These are phyloP conservation scores for Zaprionus camerounensis DNA, from an alignment of 1,140 invertebrate genomes.

Conservation along the genomic window DNA sequence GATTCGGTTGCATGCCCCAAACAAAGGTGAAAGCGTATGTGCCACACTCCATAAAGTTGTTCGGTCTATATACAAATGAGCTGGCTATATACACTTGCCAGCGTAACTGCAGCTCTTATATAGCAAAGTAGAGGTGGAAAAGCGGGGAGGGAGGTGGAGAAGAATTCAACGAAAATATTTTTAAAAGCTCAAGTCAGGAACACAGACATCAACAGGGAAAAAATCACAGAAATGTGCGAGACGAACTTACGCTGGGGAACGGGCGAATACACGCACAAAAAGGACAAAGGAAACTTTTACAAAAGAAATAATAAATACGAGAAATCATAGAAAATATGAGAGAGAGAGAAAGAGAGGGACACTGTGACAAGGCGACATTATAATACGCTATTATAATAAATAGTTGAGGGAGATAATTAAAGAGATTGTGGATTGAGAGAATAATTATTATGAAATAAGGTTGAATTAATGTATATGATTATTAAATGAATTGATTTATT, in stretches of 20 bases:
- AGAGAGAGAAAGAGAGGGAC: neutral
- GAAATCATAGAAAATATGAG: neutral
- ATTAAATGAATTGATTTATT: too few relatives aligned
- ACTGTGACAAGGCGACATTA: neutral
- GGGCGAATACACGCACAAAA: neutral
- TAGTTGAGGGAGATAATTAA: neutral
- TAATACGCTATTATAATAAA: neutral
- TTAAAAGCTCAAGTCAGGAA: conserved; percentile 66
- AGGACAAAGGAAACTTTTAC: conserved; percentile 3
- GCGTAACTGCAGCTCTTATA: neutral
- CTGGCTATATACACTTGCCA: neutral
- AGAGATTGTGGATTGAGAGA: neutral
- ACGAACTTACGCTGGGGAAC: conserved; percentile 31
- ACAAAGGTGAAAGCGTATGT: neutral
- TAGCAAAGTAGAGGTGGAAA: neutral
- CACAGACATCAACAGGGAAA: conserved; percentile 40
- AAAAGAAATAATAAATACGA: conserved; percentile 4
- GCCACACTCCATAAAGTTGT: neutral
- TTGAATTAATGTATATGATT: too few relatives aligned
- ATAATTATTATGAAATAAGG: too few relatives aligned
- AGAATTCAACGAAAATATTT: conserved; percentile 68
- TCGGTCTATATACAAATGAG: too few relatives aligned
- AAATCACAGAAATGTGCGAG: conserved; percentile 26
- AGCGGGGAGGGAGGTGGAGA: conserved; percentile 1
- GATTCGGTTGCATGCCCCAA: conserved; percentile 1